Evolutionary conservation across 2,113 vertebrate species (phyloP), one percentile per base, ranked within the genome.

Genomic region (Cryptomyrus ogoouensis): DNA sequence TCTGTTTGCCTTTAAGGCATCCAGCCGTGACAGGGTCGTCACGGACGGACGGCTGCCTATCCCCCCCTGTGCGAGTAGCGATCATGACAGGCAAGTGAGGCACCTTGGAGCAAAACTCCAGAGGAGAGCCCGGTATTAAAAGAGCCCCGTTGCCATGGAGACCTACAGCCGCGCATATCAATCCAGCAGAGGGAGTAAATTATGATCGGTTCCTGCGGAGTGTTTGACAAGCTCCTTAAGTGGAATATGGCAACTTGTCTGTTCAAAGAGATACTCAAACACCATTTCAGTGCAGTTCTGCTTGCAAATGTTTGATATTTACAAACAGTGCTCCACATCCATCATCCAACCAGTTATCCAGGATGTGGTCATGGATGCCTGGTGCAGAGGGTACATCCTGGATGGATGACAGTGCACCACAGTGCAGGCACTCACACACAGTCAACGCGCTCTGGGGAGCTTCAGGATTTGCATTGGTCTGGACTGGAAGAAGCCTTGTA

Each of bases 141-240:
- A 13, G 52, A 66, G 24, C 31, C 35, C 39, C 21, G 87, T 88
- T 88, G 46, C 87, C 87, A 88, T 88, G 56, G 87, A 88, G 42
- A 88, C 87, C 87, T 5, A 53, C 31, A 62, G 87, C 56, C 17
- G 9, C 3, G 56, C 87, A 88, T 88, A 66, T 88, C 87, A 58
- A 66, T 62, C 35, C 52, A 9, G 31, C 39, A 35, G 56, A 66
- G 53, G 87, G 87, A 62, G 53, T 66, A 66, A 88, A 62, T 56
- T 62, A 56, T 87, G 87, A 42, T 88, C 9, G 39, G 19, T 88
- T 88, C 42, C 87, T 6, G 56, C 15, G 21, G 56, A 42, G 87
- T 50, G 31, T 88, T 66, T 88, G 35, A 88, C 53, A 66, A 66
- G 56, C 87, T 62, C 87, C 49, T 88, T 88, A 42, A 88, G 35